Evolutionary conservation across 2,888 invertebrate genomes (phyloP), one percentile per base, ranked within the genome.

Genomic region (Ferrisia virgata): DNA sequence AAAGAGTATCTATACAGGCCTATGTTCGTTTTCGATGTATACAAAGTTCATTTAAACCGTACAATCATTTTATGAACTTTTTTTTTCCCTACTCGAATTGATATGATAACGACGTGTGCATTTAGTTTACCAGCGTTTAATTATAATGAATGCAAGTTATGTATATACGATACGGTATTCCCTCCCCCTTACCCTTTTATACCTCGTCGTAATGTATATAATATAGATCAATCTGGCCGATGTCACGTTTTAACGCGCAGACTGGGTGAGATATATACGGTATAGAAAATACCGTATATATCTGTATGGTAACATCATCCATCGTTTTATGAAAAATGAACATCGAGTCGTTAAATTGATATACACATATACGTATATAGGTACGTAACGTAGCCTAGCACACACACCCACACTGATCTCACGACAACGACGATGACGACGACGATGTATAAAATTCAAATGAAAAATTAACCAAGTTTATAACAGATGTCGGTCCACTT

Each of bases 301-400:
- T n/a, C n/a, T n/a, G n/a, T n/a, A n/a, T n/a, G n/a, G n/a, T n/a
- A n/a, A n/a, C n/a, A n/a, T n/a, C 53, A 53, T 53, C 53, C 22
- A 53, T 53, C 53, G 53, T 53, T 76, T 76, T 76, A 76, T 76
- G 72, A 76, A 76, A 76, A 76, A 76, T 76, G 72, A 76, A 69
- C 36, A 8, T 18, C 72, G 36, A 6, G 36, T 76, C 18, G 72
- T 53, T 53, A 36, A 76, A 64, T 64, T 64, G 64, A 64, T 64
- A 64, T 28, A 64, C 64, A 64, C n/a, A n/a, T n/a, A n/a, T n/a
- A n/a, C n/a, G n/a, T n/a, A n/a, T n/a, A n/a, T n/a, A n/a, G n/a
- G n/a, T n/a, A n/a, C n/a, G n/a, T n/a, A n/a, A n/a, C n/a, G n/a
- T n/a, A n/a, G n/a, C n/a, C n/a, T n/a, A n/a, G n/a, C n/a, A n/a